These are phyloP conservation scores for Rotaria socialis DNA, from an alignment of 2,888 invertebrate species.

Conservation along the genomic window DNA sequence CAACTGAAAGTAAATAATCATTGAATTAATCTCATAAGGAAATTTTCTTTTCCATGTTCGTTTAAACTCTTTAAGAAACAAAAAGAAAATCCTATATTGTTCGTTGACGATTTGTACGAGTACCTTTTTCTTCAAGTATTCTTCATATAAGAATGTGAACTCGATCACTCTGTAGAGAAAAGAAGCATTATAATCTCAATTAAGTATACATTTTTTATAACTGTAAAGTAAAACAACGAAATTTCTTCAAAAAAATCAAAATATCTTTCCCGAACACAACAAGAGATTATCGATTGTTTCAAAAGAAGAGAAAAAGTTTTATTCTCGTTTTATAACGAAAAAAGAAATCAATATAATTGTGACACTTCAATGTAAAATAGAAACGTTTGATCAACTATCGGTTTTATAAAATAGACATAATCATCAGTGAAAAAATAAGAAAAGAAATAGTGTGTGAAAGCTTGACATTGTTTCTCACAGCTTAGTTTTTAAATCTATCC, in stretches of 20 bases:
- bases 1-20: too few relatives aligned
- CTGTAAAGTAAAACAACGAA: too few relatives aligned
- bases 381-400: conserved; percentile 5
- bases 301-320: too few relatives aligned
- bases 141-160: background rate
- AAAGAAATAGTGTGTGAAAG: background rate
- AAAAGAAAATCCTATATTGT: background rate
- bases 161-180: background rate
- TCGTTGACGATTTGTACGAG: background rate
- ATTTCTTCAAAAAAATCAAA: too few relatives aligned
- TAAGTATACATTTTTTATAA: background rate
- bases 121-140: background rate
- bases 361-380: too few relatives aligned
- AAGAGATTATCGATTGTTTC: too few relatives aligned
- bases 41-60: too few relatives aligned
- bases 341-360: too few relatives aligned
- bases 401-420: background rate
- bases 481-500: background rate
- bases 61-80: background rate
- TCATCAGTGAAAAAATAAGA: background rate
- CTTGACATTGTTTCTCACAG: background rate
- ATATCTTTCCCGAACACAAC: too few relatives aligned
- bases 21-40: too few relatives aligned
- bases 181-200: background rate
- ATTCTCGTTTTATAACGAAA: too few relatives aligned